Conservation (phyloP, 2,888 invertebrate species). For the Eristalis arbustorum region DNA sequence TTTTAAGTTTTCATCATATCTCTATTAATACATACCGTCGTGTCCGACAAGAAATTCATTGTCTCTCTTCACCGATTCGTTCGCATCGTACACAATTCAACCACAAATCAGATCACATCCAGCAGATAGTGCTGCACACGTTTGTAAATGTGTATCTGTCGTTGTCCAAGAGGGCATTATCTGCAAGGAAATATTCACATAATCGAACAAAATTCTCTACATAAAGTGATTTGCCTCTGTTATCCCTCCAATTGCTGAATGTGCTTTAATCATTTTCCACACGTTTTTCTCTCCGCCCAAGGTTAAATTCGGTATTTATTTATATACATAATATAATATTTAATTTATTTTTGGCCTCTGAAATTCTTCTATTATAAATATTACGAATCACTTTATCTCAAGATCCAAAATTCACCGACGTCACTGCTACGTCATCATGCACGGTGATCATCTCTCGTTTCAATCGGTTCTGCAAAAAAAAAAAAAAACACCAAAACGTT, state of each 20-base stretch:
- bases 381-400: slow-evolving; percentile 1
- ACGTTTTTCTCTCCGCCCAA: neutral
- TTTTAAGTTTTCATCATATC: neutral
- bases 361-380: slow-evolving; percentile 5
- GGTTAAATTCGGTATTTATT: slow-evolving; percentile 4
- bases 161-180: neutral
- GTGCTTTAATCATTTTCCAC: slow-evolving; percentile 2
- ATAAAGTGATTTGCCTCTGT: neutral
- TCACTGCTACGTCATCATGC: neutral
- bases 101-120: neutral
- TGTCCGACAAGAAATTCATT: neutral
- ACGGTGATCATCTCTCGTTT: neutral
- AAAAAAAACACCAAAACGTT: neutral
- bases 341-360: slow-evolving; percentile 4
- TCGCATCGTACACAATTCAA: neutral
- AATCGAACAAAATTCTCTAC: neutral
- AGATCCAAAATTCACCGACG: neutral
- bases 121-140: neutral
- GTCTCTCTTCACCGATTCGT: neutral
- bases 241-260: neutral
- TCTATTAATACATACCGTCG: slow-evolving; percentile 1
- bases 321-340: slow-evolving; percentile 6
- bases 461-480: neutral
- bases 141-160: neutral
- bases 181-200: neutral